These are phyloP conservation scores for Cistogaster globosa DNA, from an alignment of 2,888 invertebrate genomes.

Conservation along the genomic window DNA sequence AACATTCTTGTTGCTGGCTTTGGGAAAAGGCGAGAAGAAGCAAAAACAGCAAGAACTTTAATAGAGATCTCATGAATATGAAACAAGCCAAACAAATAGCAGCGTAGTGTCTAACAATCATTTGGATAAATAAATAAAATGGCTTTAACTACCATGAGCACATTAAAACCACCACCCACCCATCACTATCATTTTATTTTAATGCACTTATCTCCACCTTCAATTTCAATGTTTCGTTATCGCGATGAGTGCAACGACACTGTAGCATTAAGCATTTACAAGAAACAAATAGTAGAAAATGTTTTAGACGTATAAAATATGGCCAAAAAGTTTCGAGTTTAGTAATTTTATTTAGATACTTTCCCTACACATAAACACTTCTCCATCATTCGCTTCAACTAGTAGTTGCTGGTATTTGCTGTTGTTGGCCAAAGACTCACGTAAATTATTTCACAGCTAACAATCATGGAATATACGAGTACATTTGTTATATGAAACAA, in stretches of 20 bases:
- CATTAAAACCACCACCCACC: slow-evolving; percentile 4
- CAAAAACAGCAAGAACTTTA: not conserved
- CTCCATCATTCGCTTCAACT: not conserved
- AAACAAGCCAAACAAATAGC: slow-evolving; percentile 34
- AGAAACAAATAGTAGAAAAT: slow-evolving; percentile 11
- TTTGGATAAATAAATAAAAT: slow-evolving; percentile 78
- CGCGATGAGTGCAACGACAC: slow-evolving; percentile 82
- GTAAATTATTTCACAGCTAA: slow-evolving; percentile 66
- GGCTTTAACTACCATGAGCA: slow-evolving; percentile 39
- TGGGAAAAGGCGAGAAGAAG: not conserved
- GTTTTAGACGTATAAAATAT: slow-evolving; percentile 49
- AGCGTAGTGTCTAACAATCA: slow-evolving; percentile 37
- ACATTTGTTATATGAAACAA: slow-evolving; percentile 12
- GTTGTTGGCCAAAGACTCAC: slow-evolving; percentile 2
- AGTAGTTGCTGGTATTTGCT: not conserved
- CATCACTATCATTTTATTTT: not conserved
- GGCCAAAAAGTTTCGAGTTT: slow-evolving; percentile 55
- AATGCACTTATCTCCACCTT: not conserved
- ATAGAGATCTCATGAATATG: slow-evolving; percentile 66
- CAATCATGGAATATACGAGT: slow-evolving; percentile 33
- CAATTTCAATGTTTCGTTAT: slow-evolving; percentile 22
- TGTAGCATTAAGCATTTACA: slow-evolving; percentile 59
- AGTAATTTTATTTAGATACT: slow-evolving; percentile 33
- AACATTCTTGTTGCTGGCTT: slow-evolving; percentile 72
- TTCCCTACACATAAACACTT: not conserved